Base-by-base conservation (phyloP, 2,888 invertebrate genomes). In the Heliconius ethilla region DNA sequence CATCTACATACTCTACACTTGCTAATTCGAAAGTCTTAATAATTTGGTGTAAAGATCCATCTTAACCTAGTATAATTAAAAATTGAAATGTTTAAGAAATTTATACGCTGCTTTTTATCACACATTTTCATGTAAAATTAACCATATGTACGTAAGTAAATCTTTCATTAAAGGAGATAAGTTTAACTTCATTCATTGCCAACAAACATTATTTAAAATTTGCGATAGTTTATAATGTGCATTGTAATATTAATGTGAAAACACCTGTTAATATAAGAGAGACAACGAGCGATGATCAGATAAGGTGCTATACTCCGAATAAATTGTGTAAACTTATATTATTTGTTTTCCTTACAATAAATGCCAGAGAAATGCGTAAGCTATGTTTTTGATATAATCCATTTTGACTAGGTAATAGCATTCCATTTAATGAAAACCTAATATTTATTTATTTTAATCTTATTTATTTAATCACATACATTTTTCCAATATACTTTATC, bases 41-140 rank as follows among this genome's bases (percentile, higher is more conserved):
- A 92, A 93, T 89, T 94, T 94, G 94, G 94, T 94, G 94, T 94
- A 94, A 94, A 94, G 92, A 92, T 91, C 93, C 92, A 85, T 88
- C 91, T 93, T 93, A 93, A 82, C 78, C 85, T 91, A 92, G 85
- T 77, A 77, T 75, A 78, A 75, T 67, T 79, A 29, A 69, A 33
- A 62, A 70, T 75, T 70, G 66, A 75, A 76, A 51, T 77, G 65
- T 76, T 80, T 82, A 80, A 59, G 76, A 72, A 75, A 80, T 78
- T 65, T 75, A 74, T 59, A 69, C 75, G 78, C 76, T 69, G 79
- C 66, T 77, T 59, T 79, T 77, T 82, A 81, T 79, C 81, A 81
- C 81, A 79, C 78, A n/a, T 77, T 77, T 74, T 67, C 62, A 74
- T 75, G 75, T 80, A 79, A 79, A 80, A 75, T 75, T 78, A 81